Evolutionary conservation across 1,140 invertebrate species (phyloP), one percentile per base, ranked within the genome.

Genomic region (Drosophila pandora): DNA sequence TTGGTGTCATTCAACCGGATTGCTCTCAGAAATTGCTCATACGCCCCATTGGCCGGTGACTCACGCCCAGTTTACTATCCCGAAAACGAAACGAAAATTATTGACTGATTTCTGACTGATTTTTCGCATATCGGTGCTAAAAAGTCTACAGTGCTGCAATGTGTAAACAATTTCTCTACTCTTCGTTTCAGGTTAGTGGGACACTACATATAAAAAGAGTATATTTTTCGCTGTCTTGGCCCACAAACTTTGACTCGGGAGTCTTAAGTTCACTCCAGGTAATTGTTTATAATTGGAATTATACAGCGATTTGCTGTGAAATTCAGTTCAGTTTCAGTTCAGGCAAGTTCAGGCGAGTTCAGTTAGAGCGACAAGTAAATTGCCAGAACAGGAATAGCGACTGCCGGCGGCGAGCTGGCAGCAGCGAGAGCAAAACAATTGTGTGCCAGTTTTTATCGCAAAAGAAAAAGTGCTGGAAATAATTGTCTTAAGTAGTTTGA

Each of bases 401-500:
- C 34, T 37, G 34, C 34, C 34, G 34, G 34, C 34, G 10, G 32
- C 9, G 25, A 6, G 25, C 25, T 28, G 32, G 32, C 32, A 32
- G 32, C 23, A 47, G 39, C 67, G 41, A 55, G 52, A 61, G 49
- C 62, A 49, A 54, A 60, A 60, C 47, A 62, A 56, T 30, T 21
- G 67, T 77, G 81, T 74, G 49, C 78, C 74, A 77, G 64, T 85
- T 82, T 78, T 74, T 56, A 39, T 65, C 54, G 73, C 53, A 30
- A 61, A 75, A 82, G 83, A 68, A 87, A 85, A 72, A 87, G 83
- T 87, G 75, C 69, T 83, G 83, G 82, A 87, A 85, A 85, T 85
- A 87, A 88, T 87, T 87, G 82, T 72, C 65, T 76, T 72, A 87
- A 87, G 83, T 88, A 79, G 83, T 82, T 82, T 88, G 79, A 87